These are phyloP conservation scores for Phengaris arion DNA, from an alignment of 2,888 invertebrate species.

Conservation along the genomic window DNA sequence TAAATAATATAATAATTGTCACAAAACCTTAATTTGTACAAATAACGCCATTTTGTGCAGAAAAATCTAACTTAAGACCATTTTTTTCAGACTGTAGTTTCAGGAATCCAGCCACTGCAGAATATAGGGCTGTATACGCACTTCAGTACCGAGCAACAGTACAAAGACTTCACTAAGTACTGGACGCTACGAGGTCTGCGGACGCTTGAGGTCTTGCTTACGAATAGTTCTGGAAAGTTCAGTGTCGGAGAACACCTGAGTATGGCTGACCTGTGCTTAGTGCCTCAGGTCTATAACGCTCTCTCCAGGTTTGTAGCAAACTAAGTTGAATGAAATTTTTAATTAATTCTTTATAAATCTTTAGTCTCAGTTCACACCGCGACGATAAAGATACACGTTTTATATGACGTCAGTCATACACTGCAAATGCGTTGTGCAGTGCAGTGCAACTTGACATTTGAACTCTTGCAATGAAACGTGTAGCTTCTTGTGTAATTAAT, in stretches of 20 bases:
- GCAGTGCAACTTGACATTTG: too few species aligned
- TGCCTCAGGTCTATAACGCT: slow-evolving; percentile 83
- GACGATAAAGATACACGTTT: too few species aligned
- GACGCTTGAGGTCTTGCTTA: slow-evolving; percentile 75
- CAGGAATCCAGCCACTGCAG: slow-evolving; percentile 86
- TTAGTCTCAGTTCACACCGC: too few species aligned
- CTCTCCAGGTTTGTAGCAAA: slow-evolving; percentile 62
- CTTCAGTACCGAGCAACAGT: slow-evolving; percentile 61
- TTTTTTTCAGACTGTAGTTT: slow-evolving; percentile 68
- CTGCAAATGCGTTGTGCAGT: too few species aligned
- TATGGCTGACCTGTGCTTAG: slow-evolving; percentile 83
- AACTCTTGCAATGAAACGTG: too few species aligned
- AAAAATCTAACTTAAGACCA: background rate
- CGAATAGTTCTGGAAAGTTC: slow-evolving; percentile 71
- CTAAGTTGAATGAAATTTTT: too few species aligned
- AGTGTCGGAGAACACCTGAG: slow-evolving; percentile 82
- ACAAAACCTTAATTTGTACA: too few species aligned
- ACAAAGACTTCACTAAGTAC: slow-evolving; percentile 69
- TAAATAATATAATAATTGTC: too few species aligned
- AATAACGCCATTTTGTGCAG: too few species aligned
- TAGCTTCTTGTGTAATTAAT: too few species aligned
- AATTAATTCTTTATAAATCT: too few species aligned
- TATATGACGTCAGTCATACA: too few species aligned
- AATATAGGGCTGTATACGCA: slow-evolving; percentile 74
- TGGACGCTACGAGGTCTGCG: slow-evolving; percentile 78